phyloP scores from a whole-genome alignment of 2,113 vertebrate genomes.

The Chrysemys picta region DNA sequence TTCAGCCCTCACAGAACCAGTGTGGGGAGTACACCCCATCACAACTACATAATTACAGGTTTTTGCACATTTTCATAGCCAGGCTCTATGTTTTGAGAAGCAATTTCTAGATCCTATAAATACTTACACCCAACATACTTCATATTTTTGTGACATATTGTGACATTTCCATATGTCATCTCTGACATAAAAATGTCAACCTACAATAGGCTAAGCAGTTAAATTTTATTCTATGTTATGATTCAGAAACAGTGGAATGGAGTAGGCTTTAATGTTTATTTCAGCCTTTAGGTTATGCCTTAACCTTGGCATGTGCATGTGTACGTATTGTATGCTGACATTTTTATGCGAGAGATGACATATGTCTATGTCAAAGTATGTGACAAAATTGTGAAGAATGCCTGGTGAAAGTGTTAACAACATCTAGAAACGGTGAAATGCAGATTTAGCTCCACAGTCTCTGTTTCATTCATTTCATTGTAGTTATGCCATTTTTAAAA shows the following conservation, averaged over 20 bases:
- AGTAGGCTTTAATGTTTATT: not conserved
- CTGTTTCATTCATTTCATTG: not conserved
- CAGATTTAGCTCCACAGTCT: not conserved
- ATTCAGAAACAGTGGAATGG: slow-evolving; percentile 17
- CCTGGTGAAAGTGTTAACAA: not conserved
- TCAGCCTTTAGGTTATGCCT: not conserved
- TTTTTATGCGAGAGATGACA: not conserved
- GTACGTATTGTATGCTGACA: not conserved
- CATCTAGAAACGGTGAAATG: not conserved
- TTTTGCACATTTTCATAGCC: not conserved
- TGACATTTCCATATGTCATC: not conserved
- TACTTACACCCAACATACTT: not conserved
- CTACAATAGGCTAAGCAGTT: not conserved
- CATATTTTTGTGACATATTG: not conserved
- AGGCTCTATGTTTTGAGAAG: not conserved
- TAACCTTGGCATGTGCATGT: not conserved
- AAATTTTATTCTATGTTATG: not conserved
- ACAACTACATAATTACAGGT: not conserved
- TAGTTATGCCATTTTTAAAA: not conserved
- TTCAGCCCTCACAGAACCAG: not conserved
- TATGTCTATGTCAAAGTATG: not conserved
- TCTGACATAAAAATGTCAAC: not conserved
- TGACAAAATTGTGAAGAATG: not conserved
- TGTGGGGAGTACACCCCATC: not conserved
- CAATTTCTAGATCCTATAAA: not conserved